Evolutionary conservation across 53 echinoderm and acorn worm genomes (phyloP).

Genomic region (Antedon mediterranea): DNA sequence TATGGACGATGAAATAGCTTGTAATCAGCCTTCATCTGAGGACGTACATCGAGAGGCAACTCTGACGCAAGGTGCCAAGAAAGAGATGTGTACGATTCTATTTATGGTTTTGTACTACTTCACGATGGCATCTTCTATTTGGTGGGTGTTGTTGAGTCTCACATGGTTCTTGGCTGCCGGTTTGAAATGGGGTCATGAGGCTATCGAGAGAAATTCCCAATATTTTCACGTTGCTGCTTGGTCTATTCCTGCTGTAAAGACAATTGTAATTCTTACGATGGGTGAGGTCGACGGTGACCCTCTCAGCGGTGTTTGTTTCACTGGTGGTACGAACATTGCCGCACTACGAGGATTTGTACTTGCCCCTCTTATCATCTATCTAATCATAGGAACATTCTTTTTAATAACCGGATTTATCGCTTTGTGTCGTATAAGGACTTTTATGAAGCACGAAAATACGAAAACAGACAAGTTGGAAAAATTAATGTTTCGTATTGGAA

Average conservation of each 20-base stretch:
- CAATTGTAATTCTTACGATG: slow-evolving; percentile 74
- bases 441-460: slow-evolving; percentile 98
- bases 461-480: slow-evolving; percentile 99
- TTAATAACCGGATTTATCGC: slow-evolving; percentile 90
- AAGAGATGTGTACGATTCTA: slow-evolving; percentile 76
- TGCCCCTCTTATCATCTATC: slow-evolving; percentile 78
- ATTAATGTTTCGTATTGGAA: slow-evolving; percentile 96
- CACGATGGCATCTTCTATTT: slow-evolving; percentile 93
- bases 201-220: slow-evolving; percentile 93
- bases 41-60: background rate
- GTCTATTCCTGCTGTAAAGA: slow-evolving; percentile 92
- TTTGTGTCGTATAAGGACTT: slow-evolving; percentile 93
- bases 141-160: slow-evolving; percentile 97
- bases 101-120: slow-evolving; percentile 98
- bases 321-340: slow-evolving; percentile 66
- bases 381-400: slow-evolving; percentile 85
- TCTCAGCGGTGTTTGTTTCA: slow-evolving; percentile 83
- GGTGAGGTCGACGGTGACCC: slow-evolving; percentile 88
- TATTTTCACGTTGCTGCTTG: slow-evolving; percentile 98
- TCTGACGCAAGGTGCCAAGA: slow-evolving; percentile 61
- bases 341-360: slow-evolving; percentile 73
- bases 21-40: slow-evolving; percentile 33
- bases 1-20: slow-evolving; percentile 55
- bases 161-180: slow-evolving; percentile 98
- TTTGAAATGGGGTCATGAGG: slow-evolving; percentile 98